Conservation (phyloP, 2,888 invertebrate genomes). For the Arrhopalites spinosus region DNA sequence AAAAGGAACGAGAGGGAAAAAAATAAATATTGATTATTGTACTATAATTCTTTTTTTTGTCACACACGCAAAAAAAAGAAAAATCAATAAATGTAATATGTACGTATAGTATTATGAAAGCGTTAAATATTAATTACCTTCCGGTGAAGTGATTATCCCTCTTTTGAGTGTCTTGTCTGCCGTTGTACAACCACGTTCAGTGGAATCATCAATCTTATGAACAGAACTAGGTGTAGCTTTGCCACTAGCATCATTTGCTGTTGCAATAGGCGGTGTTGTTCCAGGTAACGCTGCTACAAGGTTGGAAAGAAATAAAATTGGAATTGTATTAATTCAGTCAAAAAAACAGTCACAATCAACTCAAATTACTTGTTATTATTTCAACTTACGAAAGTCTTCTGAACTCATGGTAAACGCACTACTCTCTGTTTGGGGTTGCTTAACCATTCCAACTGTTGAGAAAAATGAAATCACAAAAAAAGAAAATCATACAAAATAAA, state of each 20-base stretch:
- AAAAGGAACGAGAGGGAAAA: not conserved
- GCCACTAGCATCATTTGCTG: constrained; percentile 48
- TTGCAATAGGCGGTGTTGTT: constrained; percentile 64
- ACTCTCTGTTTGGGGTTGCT: constrained; percentile 89
- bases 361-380: too few relatives aligned
- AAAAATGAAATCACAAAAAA: constrained; percentile 52
- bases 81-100: not conserved
- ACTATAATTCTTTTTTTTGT: too few relatives aligned
- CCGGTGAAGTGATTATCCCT: constrained; percentile 93
- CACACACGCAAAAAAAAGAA: too few relatives aligned
- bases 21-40: not conserved
- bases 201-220: constrained; percentile 39
- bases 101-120: not conserved
- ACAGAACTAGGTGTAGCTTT: constrained; percentile 51
- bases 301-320: too few relatives aligned
- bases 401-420: constrained; percentile 93
- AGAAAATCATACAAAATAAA: constrained; percentile 34
- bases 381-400: constrained; percentile 99
- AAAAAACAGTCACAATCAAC: too few relatives aligned
- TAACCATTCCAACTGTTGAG: constrained; percentile 84
- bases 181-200: constrained; percentile 56
- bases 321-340: too few relatives aligned
- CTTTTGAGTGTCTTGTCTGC: constrained; percentile 63
- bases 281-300: constrained; percentile 98
- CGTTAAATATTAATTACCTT: constrained; percentile 68